Conservation (phyloP, 1,140 invertebrate genomes). For the Solenopsis invicta region DNA sequence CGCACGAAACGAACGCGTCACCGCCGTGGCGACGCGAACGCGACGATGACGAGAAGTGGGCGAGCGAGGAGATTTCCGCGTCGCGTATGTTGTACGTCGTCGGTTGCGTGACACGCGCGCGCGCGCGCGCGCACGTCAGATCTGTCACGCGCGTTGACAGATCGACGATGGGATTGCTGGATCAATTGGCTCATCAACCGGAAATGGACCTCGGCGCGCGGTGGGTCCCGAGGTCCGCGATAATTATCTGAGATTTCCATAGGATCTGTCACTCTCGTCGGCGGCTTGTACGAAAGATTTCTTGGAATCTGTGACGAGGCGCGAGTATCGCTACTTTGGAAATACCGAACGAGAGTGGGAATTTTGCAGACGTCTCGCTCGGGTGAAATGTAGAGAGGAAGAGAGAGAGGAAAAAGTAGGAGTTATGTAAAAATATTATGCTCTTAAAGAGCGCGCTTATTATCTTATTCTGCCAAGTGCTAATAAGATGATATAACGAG, state of each 20-base stretch:
- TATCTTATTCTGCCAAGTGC: background rate
- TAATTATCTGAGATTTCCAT: background rate
- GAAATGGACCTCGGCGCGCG: background rate
- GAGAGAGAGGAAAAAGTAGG: background rate
- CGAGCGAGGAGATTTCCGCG: conserved; percentile 65
- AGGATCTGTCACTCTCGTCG: background rate
- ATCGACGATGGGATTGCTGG: background rate
- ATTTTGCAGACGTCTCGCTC: background rate
- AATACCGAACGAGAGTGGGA: background rate
- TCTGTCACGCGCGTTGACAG: background rate
- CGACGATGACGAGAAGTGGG: conserved; percentile 50
- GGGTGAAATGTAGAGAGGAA: background rate
- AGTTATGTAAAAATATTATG: conserved; percentile 10
- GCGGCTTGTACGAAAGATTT: background rate
- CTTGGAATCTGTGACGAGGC: background rate
- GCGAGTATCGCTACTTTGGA: background rate
- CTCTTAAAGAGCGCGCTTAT: conserved; percentile 8
- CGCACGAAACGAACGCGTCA: conserved; percentile 58
- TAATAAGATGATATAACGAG: conserved; percentile 31
- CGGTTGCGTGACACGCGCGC: conserved; percentile 30
- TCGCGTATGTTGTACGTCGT: conserved; percentile 30
- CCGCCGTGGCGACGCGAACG: conserved; percentile 39
- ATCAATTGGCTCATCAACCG: background rate
- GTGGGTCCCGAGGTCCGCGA: too few relatives aligned
- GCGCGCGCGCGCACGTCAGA: conserved; percentile 8